These are phyloP conservation scores for Eriosoma lanigerum DNA, from an alignment of 1,140 invertebrate species.

Conservation along the genomic window DNA sequence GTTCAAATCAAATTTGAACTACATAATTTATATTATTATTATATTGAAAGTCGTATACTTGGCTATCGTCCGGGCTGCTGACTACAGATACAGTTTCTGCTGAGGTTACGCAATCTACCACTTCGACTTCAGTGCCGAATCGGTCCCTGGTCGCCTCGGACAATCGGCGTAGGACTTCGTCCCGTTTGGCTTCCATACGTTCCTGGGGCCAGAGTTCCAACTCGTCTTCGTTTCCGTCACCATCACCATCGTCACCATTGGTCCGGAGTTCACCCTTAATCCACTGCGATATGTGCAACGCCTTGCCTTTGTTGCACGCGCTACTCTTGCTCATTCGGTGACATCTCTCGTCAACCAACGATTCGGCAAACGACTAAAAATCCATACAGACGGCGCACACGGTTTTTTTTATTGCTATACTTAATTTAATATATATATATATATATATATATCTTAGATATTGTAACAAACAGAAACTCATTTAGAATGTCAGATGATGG, in stretches of 20 bases:
- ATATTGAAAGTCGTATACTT: not conserved
- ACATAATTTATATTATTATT: not conserved
- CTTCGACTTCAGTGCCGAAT: not conserved
- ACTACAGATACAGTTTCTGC: not conserved
- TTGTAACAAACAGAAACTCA: too few relatives aligned
- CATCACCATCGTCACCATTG: slow-evolving; percentile 55
- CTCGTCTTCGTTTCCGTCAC: not conserved
- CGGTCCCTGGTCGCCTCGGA: not conserved
- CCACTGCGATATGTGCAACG: slow-evolving; percentile 72
- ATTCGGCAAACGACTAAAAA: slow-evolving; percentile 57
- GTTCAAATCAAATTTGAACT: too few relatives aligned
- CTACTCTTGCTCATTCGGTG: slow-evolving; percentile 64
- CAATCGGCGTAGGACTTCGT: slow-evolving; percentile 18
- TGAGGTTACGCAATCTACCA: not conserved
- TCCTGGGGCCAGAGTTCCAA: slow-evolving; percentile 14
- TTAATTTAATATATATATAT: too few relatives aligned
- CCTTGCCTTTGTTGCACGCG: slow-evolving; percentile 63
- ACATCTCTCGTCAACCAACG: slow-evolving; percentile 65
- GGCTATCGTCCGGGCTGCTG: not conserved
- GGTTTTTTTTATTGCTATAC: not conserved
- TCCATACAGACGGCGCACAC: not conserved
- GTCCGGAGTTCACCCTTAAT: slow-evolving; percentile 66
- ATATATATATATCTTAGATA: too few relatives aligned
- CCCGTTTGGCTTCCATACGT: not conserved
- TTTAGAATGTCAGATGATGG: too few relatives aligned